These are phyloP conservation scores for Atta texana DNA, from an alignment of 1,140 invertebrate genomes.

Conservation along the genomic window DNA sequence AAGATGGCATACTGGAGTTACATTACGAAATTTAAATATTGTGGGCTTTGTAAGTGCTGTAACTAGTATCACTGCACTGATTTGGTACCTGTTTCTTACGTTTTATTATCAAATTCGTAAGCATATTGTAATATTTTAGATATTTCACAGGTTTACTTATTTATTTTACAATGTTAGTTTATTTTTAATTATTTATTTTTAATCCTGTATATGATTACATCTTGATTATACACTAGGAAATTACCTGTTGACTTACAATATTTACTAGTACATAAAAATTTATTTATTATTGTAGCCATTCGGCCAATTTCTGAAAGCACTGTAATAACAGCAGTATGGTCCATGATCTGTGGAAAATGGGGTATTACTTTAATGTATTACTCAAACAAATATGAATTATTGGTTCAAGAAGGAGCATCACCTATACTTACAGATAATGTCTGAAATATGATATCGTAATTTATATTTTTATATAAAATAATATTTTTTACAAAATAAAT, in stretches of 20 bases:
- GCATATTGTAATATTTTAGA: constrained; percentile 46
- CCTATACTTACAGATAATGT: constrained; percentile 66
- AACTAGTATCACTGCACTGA: constrained; percentile 55
- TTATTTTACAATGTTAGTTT: not conserved
- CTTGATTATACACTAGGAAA: not conserved
- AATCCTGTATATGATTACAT: not conserved
- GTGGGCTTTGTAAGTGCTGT: constrained; percentile 73
- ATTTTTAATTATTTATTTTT: not conserved
- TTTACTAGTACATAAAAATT: not conserved
- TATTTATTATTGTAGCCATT: constrained; percentile 61
- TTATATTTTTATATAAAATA: constrained; percentile 13
- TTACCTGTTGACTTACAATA: no score
- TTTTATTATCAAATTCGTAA: constrained; percentile 75
- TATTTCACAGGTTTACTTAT: not conserved
- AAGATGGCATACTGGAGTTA: constrained; percentile 68
- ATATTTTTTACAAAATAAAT: constrained; percentile 18
- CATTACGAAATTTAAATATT: constrained; percentile 66
- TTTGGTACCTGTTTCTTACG: constrained; percentile 76
- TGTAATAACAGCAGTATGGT: constrained; percentile 70
- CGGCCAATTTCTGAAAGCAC: constrained; percentile 67
- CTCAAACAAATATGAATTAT: constrained; percentile 66
- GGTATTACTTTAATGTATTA: constrained; percentile 72
- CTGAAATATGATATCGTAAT: constrained; percentile 22
- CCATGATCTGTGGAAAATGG: constrained; percentile 73
- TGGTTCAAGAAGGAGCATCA: constrained; percentile 59